Conservation (phyloP, 2,113 vertebrate species). For the Oncorhynchus nerka region DNA sequence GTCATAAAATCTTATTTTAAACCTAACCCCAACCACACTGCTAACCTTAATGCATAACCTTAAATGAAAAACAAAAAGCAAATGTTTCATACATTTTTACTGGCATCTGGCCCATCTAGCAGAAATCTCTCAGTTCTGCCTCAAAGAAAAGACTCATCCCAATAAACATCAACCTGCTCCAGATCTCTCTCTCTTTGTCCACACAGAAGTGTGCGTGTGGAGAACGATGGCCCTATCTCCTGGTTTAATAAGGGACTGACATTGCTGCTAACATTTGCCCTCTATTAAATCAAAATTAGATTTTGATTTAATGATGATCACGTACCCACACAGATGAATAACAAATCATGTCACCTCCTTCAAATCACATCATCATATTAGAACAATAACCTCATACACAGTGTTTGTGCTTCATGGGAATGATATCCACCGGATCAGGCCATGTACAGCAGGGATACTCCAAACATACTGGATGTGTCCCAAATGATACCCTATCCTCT, state of each 20-base stretch:
- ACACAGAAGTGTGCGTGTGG: slow-evolving; percentile 12
- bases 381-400: not conserved
- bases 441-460: slow-evolving; percentile 35
- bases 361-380: slow-evolving; percentile 44
- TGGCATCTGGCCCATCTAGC: too few relatives aligned
- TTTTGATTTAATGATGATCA: slow-evolving; percentile 60
- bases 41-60: too few relatives aligned
- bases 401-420: too few relatives aligned
- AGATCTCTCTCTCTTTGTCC: not conserved
- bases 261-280: slow-evolving; percentile 21
- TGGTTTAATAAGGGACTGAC: slow-evolving; percentile 36
- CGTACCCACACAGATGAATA: slow-evolving; percentile 47
- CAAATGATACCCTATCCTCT: not conserved
- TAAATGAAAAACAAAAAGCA: too few relatives aligned
- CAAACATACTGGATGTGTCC: too few relatives aligned
- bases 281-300: slow-evolving; percentile 34
- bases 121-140: too few relatives aligned
- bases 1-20: too few relatives aligned
- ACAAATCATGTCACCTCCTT: slow-evolving; percentile 57
- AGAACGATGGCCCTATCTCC: not conserved
- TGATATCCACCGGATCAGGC: too few relatives aligned
- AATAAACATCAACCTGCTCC: too few relatives aligned
- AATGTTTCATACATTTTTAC: too few relatives aligned
- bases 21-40: too few relatives aligned
- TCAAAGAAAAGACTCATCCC: too few relatives aligned